A percentile compares a stretch with the other conserved stretches of the same genome.
These are phyloP conservation scores for Platycnemis pennipes DNA, from an alignment of 2,888 invertebrate genomes.

Conservation along the genomic window DNA sequence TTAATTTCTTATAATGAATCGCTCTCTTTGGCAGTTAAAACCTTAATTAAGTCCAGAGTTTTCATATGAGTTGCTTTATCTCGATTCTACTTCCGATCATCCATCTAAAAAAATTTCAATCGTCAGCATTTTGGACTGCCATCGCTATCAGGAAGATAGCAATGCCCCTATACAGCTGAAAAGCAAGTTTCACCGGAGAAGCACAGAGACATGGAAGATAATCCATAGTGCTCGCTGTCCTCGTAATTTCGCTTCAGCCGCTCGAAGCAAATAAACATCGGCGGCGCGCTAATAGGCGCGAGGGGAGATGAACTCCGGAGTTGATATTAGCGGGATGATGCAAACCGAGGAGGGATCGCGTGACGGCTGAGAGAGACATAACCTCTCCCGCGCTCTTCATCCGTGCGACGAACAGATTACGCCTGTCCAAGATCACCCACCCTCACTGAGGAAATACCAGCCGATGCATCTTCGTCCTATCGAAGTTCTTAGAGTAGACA, in stretches of 20 bases:
- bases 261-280: neutral
- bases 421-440: no score
- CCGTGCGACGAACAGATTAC: no score
- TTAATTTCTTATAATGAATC: no score
- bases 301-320: slow-evolving; percentile 21
- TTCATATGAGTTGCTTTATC: no score
- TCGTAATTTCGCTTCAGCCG: neutral
- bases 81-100: no score
- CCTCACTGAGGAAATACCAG: no score
- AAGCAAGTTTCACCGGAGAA: neutral
- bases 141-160: neutral
- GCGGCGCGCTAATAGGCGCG: neutral
- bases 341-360: neutral
- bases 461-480: no score
- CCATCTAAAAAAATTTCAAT: no score
- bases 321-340: neutral
- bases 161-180: neutral
- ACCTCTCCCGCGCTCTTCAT: no score
- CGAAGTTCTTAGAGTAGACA: no score
- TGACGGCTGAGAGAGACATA: neutral
- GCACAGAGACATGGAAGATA: neutral
- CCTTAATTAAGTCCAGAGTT: no score
- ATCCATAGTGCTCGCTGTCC: neutral
- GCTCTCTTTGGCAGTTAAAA: no score
- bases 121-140: neutral